These are phyloP conservation scores for Eumaeus atala DNA, from an alignment of 1,140 invertebrate species.

Conservation along the genomic window DNA sequence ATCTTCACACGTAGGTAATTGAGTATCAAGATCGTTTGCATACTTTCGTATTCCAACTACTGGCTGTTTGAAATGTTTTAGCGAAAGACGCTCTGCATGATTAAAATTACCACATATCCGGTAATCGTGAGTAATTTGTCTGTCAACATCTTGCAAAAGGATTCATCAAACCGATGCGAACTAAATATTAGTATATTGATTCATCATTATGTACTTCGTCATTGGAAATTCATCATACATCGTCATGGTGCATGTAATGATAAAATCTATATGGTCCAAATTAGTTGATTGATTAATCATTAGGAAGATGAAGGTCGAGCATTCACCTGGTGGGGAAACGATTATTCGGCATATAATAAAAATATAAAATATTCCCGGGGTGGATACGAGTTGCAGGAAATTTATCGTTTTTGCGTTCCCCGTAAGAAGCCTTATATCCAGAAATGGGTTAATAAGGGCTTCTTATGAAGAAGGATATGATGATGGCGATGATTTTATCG, in stretches of 20 bases:
- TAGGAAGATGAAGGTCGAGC: too few relatives aligned
- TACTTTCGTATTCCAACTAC: neutral
- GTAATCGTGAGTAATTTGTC: constrained; percentile 15
- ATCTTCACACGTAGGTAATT: neutral
- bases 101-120: constrained; percentile 14
- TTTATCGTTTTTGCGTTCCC: too few relatives aligned
- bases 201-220: constrained; percentile 1
- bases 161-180: constrained; percentile 3
- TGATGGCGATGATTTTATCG: too few relatives aligned
- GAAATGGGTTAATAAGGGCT: too few relatives aligned
- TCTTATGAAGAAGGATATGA: too few relatives aligned
- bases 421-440: too few relatives aligned
- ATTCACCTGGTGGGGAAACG: too few relatives aligned
- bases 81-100: constrained; percentile 13
- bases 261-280: neutral
- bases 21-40: constrained; percentile 10
- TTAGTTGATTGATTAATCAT: constrained; percentile 2
- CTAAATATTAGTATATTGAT: constrained; percentile 5
- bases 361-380: too few relatives aligned
- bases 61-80: constrained; percentile 11
- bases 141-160: constrained; percentile 13
- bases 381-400: too few relatives aligned
- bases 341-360: too few relatives aligned
- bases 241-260: neutral
- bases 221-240: neutral